Evolutionary conservation across 2,797 vertebrate species (phyloP).

Genomic region (Schizopygopsis malacanthus): DNA sequence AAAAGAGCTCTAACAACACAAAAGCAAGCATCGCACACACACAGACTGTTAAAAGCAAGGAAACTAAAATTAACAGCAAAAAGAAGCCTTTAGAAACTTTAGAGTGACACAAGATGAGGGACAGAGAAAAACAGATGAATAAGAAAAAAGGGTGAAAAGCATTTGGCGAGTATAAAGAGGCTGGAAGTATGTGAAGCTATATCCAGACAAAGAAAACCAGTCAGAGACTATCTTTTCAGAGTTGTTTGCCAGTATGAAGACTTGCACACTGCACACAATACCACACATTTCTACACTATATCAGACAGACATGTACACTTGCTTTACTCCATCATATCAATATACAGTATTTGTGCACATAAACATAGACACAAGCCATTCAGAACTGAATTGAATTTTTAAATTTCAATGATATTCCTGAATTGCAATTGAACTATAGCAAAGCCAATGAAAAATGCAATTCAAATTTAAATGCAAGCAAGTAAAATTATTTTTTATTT

Average conservation of each 20-base stretch:
- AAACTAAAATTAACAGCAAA: background rate
- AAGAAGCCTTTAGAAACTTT: conserved; percentile 16
- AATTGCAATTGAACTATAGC: background rate
- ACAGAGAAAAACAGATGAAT: conserved; percentile 7
- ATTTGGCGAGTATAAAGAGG: background rate
- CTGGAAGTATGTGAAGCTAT: conserved; percentile 16
- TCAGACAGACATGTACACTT: conserved; percentile 29
- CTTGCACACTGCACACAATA: conserved; percentile 22
- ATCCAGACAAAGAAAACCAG: conserved; percentile 23
- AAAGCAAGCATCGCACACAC: conserved; percentile 19
- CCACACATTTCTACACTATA: conserved; percentile 31
- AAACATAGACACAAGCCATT: background rate
- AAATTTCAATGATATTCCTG: background rate
- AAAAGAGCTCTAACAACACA: conserved; percentile 17
- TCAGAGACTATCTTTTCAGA: background rate
- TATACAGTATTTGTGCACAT: background rate
- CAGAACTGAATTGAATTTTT: no score
- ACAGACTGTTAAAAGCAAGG: conserved; percentile 13
- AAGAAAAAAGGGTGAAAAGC: background rate
- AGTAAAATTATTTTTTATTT: no score
- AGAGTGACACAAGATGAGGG: conserved; percentile 15
- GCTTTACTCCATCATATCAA: background rate
- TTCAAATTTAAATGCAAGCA: background rate
- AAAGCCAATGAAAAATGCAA: background rate
- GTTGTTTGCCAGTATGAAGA: conserved; percentile 24